Base-by-base conservation (phyloP, 2,888 invertebrate species). In the Tiphia femorata region DNA sequence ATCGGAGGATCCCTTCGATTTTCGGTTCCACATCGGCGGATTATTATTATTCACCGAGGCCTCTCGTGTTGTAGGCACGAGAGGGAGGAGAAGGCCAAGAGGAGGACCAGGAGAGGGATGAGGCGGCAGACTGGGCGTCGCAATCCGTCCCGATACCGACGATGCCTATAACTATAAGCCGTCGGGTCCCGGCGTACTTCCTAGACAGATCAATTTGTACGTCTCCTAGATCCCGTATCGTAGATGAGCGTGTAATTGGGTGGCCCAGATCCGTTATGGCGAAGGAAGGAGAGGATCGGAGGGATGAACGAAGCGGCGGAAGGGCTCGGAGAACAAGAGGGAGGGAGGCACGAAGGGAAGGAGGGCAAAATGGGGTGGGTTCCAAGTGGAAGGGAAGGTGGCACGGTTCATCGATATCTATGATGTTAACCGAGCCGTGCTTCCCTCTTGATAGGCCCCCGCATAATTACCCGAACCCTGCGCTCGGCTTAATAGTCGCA, bases 171-270 rank as follows among this genome's bases (percentile, higher is more conserved):
- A 49, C 52, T 49, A 47, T 64, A 66, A 59, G 58, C 64, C 57
- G 54, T 58, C 57, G 48, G 38, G 47, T 19, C 30, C 44, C 42
- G 55, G 35, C 43, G 50, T 67, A 67, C 72, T 77, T 76, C 68
- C 72, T 67, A 70, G 72, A 73, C 73, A 70, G 74, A 78, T 77
- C 77, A 80, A 80, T 78, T 79, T 76, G 75, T 76, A 70, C 75
- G 67, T 77, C 75, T 80, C 77, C 70, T 71, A 73, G 75, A 76
- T 75, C 75, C 73, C 61, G 66, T 71, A 73, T 78, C 73, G 70
- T 64, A 77, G 72, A 80, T 76, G 78, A 74, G 74, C 78, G 76
- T 75, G 72, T 80, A 78, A 80, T 79, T 80, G 77, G 73, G 72
- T 73, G 75, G 68, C 68, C 77, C 66, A 76, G 75, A 77, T 77